A percentile compares a stretch with the other conserved stretches of the same genome.
Evolutionary conservation across 2,113 vertebrate species (phyloP).

Genomic region (Pteronura brasiliensis): DNA sequence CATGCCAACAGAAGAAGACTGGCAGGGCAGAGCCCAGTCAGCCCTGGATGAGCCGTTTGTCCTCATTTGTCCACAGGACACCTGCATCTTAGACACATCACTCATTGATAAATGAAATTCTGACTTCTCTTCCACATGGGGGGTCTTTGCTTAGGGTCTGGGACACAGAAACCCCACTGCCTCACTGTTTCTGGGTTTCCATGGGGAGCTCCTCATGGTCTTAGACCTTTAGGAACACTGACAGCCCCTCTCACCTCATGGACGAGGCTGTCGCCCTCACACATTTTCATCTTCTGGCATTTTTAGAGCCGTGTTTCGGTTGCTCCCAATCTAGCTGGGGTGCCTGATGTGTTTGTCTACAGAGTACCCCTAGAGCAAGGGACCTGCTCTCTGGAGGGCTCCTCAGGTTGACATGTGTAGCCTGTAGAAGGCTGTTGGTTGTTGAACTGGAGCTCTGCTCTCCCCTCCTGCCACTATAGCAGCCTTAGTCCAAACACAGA

Average conservation of each 20-base stretch:
- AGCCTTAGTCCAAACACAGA: not conserved
- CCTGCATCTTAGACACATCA: not conserved
- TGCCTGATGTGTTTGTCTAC: not conserved
- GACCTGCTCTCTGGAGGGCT: not conserved
- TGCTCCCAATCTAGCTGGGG: not conserved
- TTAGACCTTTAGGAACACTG: not conserved
- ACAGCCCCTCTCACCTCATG: not conserved
- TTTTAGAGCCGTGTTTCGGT: not conserved
- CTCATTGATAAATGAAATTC: not conserved
- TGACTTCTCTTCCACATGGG: not conserved
- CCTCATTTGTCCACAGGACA: not conserved
- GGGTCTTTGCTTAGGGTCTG: not conserved
- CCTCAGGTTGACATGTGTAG: not conserved
- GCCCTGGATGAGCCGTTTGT: not conserved
- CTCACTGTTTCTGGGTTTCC: not conserved
- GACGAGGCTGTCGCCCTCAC: not conserved
- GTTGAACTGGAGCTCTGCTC: not conserved
- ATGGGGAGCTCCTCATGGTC: not conserved
- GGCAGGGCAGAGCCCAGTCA: not conserved
- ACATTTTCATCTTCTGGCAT: not conserved
- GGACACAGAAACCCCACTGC: rapidly evolving
- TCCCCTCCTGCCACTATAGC: rapidly evolving
- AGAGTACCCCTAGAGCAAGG: not conserved
- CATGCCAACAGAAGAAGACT: too few relatives aligned
- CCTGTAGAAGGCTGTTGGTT: not conserved